Conservation (phyloP, 23 tunicate species). For the Trididemnum nubilum region DNA sequence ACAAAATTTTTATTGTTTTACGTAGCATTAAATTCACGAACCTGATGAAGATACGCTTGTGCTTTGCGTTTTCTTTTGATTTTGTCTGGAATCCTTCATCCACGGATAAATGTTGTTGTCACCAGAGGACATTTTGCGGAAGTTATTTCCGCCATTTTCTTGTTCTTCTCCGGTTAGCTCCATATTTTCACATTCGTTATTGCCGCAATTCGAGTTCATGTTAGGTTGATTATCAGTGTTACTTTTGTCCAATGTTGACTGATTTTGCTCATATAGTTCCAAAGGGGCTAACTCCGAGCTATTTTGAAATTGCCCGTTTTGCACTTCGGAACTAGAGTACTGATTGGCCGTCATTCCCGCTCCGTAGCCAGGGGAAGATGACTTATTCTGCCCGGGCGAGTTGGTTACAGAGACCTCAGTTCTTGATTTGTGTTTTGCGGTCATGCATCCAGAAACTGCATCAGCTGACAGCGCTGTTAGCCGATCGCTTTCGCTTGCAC, state of each 20-base stretch:
- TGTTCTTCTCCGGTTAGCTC: background rate
- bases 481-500: background rate
- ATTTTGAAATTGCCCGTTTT: background rate
- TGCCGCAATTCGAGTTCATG: background rate
- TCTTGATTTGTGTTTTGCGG: constrained; percentile 18
- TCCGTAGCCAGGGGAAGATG: constrained; percentile 31
- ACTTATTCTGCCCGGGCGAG: constrained; percentile 22
- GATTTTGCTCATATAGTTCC: background rate
- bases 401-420: background rate
- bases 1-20: too few species aligned
- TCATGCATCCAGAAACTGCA: background rate
- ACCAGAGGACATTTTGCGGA: background rate
- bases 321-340: background rate
- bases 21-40: constrained; percentile 2
- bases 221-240: background rate
- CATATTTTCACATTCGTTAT: background rate
- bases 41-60: constrained; percentile 24
- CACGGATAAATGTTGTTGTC: constrained; percentile 53
- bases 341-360: constrained; percentile 7
- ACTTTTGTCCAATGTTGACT: background rate
- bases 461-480: background rate
- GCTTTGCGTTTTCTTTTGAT: constrained; percentile 32
- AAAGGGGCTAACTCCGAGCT: background rate
- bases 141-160: constrained; percentile 11
- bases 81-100: constrained; percentile 88